Evolutionary conservation across 2,113 vertebrate species (phyloP), one percentile per base, ranked within the genome.

Genomic region (Acanthochromis polyacanthus): DNA sequence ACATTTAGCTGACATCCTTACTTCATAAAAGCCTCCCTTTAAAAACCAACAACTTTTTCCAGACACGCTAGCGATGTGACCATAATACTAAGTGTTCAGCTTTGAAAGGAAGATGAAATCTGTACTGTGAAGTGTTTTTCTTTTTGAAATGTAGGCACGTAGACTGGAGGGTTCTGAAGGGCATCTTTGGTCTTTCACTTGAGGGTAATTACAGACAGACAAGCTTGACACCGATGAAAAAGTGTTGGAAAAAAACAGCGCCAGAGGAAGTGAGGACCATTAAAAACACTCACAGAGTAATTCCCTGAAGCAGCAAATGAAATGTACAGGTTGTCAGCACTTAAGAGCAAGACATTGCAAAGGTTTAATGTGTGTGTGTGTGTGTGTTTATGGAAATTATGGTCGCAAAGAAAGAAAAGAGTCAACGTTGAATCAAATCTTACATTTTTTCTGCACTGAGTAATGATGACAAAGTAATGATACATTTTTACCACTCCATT

Each of bases 161-260:
- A 69, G 52, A 61, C 53, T 58, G 59, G 59, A 70, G 32, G 32
- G 70, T 17, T 76, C 23, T 70, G 69, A 83, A 86, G 78, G 78
- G 65, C 82, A 81, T 80, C 32, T 87, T 74, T 77, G 75, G 52
- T 78, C 67, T 89, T 73, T 74, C 25, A 52, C 82, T 87, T 68
- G 22, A 76, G 73, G 74, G 79, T 84, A 77, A 84, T 88, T 86
- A 88, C 60, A 76, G 75, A 73, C 62, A 65, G 77, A 82, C 45
- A 57, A 61, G 75, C 19, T 36, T 78, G 77, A 85, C 71, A 77
- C 69, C 8, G 23, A 78, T 71, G 57, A 77, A 80, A 79, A 76
- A 71, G 56, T 50, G 56, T 20, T 71, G 14, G 43, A 16, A 50
- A 61, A 61, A 50, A 69, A 61, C 32, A 74, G 46, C 71, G 80